Evolutionary conservation across 2,113 vertebrate genomes (phyloP).

Genomic region (Chaenocephalus aceratus): DNA sequence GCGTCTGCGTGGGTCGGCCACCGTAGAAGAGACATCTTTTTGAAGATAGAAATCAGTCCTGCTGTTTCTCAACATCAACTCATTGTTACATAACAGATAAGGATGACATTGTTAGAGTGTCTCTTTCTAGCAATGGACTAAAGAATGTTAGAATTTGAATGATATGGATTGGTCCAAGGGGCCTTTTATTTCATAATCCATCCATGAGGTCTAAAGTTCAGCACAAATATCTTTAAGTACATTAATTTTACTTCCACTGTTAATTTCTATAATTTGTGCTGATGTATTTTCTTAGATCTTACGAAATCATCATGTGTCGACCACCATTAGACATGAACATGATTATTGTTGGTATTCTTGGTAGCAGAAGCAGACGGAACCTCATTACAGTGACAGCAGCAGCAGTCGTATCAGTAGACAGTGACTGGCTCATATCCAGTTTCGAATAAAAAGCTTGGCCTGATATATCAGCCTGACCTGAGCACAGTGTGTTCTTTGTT

Average conservation of each 20-base stretch:
- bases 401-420: not conserved
- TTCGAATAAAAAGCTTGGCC: conserved; percentile 24
- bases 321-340: no score
- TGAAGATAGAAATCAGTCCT: not conserved
- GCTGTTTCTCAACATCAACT: conserved; percentile 11
- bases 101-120: conserved; percentile 9
- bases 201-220: not conserved
- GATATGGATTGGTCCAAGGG: not conserved
- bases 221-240: not conserved
- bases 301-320: not conserved
- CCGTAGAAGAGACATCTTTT: not conserved
- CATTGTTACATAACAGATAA: conserved; percentile 53
- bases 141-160: conserved; percentile 16
- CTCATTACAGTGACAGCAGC: not conserved
- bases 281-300: not conserved
- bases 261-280: not conserved
- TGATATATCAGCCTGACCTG: conserved; percentile 33
- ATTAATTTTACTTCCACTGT: not conserved
- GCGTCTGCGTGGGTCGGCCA: no score
- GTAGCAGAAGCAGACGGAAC: not conserved
- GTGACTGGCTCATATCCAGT: conserved; percentile 29
- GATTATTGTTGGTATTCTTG: not conserved
- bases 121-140: conserved; percentile 2
- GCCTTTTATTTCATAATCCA: no score
- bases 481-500: conserved; percentile 70